A percentile compares a stretch with the other conserved stretches of the same genome.
Conservation (phyloP, 2,888 invertebrate genomes). For the Gymnocheta viridis region DNA sequence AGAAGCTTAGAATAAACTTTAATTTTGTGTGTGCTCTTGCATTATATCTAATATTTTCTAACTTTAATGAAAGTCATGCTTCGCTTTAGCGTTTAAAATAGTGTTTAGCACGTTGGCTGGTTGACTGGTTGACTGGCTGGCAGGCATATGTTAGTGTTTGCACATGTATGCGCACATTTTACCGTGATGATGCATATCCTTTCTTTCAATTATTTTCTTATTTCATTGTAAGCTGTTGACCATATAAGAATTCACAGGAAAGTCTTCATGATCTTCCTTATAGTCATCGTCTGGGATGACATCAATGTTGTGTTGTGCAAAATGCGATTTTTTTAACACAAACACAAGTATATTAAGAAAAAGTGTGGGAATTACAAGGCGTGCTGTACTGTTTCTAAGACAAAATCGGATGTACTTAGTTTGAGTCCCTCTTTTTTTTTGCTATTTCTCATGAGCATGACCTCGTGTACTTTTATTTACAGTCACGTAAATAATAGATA, state of each 20-base stretch:
- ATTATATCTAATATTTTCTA: too few species aligned
- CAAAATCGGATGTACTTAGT: too few species aligned
- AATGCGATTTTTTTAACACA: not conserved
- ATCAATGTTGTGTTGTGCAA: not conserved
- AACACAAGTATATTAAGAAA: too few species aligned
- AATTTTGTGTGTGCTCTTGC: not conserved
- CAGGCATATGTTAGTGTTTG: not conserved
- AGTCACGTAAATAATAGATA: slow-evolving; percentile 64
- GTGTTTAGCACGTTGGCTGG: slow-evolving; percentile 23
- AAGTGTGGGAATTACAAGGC: slow-evolving; percentile 5
- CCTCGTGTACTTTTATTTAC: slow-evolving; percentile 32
- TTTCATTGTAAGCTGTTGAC: slow-evolving; percentile 52
- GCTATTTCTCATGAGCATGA: slow-evolving; percentile 42
- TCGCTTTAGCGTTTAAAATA: not conserved
- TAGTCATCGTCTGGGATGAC: not conserved
- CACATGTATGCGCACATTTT: not conserved
- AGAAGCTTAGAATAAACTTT: too few species aligned
- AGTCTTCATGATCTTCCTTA: slow-evolving; percentile 19
- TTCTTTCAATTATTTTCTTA: slow-evolving; percentile 52
- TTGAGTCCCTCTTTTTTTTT: not conserved
- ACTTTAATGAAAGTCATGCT: slow-evolving; percentile 48
- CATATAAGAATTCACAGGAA: slow-evolving; percentile 6
- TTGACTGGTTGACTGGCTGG: not conserved
- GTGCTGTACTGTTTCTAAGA: not conserved
- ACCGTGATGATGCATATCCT: slow-evolving; percentile 43